phyloP scores from a whole-genome alignment of 2,888 invertebrate genomes.

The Elegia similella region DNA sequence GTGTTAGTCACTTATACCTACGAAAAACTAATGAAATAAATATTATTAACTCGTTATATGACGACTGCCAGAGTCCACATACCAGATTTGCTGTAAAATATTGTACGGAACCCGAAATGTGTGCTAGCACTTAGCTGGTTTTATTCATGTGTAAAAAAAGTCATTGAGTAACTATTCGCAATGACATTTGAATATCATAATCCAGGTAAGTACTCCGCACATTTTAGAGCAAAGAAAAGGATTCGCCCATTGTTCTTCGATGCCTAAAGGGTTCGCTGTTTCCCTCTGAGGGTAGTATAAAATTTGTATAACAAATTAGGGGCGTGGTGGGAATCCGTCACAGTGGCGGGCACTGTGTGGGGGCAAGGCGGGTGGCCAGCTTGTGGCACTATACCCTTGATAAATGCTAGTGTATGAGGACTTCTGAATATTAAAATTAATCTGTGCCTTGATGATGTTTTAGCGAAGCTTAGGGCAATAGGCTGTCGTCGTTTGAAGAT shows the following conservation, averaged over 20 bases:
- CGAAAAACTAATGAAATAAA: too few species aligned
- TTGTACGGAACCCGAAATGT: too few species aligned
- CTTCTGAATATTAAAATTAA: conserved; percentile 29
- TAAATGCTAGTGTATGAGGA: conserved; percentile 28
- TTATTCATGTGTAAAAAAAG: too few species aligned
- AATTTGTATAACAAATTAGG: conserved; percentile 82
- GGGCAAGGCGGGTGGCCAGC: conserved; percentile 75
- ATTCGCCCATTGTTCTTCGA: conserved; percentile 51
- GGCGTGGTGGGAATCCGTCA: conserved; percentile 77
- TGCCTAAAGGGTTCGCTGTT: conserved; percentile 49
- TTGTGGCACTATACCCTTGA: conserved; percentile 27
- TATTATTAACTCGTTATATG: too few species aligned
- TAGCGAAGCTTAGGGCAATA: conserved; percentile 19
- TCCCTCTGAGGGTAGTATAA: conserved; percentile 79
- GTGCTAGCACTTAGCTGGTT: too few species aligned
- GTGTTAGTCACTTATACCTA: too few species aligned
- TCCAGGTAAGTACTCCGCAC: background rate
- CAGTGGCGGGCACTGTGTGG: conserved; percentile 73
- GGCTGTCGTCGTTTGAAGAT: conserved; percentile 16
- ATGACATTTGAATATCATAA: conserved; percentile 9
- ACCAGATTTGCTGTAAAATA: too few species aligned
- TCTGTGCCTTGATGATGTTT: conserved; percentile 26
- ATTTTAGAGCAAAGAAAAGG: conserved; percentile 15
- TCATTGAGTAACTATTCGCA: too few species aligned
- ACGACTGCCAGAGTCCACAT: too few species aligned